Evolutionary conservation across 2,888 invertebrate species (phyloP).

Genomic region (Eristalis pertinax): DNA sequence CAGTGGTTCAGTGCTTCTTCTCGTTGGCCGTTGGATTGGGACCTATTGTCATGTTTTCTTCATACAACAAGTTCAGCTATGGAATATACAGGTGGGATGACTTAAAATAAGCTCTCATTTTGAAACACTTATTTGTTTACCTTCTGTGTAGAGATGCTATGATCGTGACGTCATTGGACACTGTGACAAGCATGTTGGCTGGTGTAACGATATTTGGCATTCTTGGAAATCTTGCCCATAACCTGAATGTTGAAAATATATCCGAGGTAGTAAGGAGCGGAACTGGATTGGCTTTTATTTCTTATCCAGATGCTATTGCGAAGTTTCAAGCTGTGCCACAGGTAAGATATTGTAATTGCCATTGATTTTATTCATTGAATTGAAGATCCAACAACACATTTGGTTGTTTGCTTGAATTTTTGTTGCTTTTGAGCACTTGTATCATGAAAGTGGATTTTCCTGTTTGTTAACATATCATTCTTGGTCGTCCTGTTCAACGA

Average conservation of each 20-base stretch:
- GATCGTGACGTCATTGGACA: slow-evolving; percentile 91
- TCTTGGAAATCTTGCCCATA: slow-evolving; percentile 89
- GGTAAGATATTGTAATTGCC: slow-evolving; percentile 79
- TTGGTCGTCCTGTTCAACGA: too few species aligned
- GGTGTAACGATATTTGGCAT: slow-evolving; percentile 92
- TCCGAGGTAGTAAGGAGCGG: slow-evolving; percentile 87
- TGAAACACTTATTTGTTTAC: not conserved
- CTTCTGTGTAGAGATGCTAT: slow-evolving; percentile 85
- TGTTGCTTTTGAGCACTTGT: too few species aligned
- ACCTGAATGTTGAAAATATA: slow-evolving; percentile 84
- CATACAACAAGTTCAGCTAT: slow-evolving; percentile 88
- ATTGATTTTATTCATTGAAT: too few species aligned
- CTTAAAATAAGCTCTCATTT: slow-evolving; percentile 54
- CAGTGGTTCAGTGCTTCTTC: slow-evolving; percentile 90
- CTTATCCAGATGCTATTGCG: slow-evolving; percentile 91
- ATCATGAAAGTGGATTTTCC: too few species aligned
- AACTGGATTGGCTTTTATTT: slow-evolving; percentile 90
- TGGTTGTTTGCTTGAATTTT: too few species aligned
- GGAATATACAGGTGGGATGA: slow-evolving; percentile 85
- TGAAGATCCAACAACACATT: too few species aligned
- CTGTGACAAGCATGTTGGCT: slow-evolving; percentile 89
- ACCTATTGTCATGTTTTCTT: slow-evolving; percentile 89
- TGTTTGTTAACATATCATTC: too few species aligned
- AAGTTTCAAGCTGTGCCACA: slow-evolving; percentile 89
- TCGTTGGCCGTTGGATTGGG: slow-evolving; percentile 89